These are phyloP conservation scores for Antennarius striatus DNA, from an alignment of 2,113 vertebrate genomes.

Conservation along the genomic window DNA sequence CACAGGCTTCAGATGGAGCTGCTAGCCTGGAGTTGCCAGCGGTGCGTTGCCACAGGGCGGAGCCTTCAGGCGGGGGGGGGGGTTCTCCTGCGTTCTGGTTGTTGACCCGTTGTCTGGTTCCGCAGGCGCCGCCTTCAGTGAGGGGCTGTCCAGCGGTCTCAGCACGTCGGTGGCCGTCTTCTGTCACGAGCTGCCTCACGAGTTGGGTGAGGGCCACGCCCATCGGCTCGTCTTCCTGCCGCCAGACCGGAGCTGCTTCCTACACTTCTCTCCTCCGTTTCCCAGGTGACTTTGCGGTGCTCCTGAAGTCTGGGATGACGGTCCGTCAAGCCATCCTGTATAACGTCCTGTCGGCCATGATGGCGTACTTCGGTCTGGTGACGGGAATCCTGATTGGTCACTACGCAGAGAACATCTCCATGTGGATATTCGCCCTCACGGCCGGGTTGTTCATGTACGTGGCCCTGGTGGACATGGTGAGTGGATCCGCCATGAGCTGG, in stretches of 20 bases:
- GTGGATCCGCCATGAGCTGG: constrained; percentile 40
- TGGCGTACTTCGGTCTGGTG: constrained; percentile 92
- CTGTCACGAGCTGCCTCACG: constrained; percentile 96
- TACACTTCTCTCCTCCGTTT: background rate
- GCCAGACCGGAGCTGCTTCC: too few relatives aligned
- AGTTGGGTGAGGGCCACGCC: constrained; percentile 85
- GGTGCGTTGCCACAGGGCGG: too few relatives aligned
- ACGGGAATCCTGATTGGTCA: constrained; percentile 94
- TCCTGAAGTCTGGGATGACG: constrained; percentile 96
- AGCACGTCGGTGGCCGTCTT: constrained; percentile 98
- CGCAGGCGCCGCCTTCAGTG: constrained; percentile 94
- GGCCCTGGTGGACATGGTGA: constrained; percentile 98
- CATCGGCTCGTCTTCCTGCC: background rate
- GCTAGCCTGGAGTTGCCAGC: too few relatives aligned
- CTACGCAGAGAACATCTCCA: constrained; percentile 93
- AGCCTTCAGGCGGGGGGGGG: too few relatives aligned
- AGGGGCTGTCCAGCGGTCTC: constrained; percentile 93
- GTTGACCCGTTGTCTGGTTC: background rate
- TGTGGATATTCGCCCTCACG: constrained; percentile 97
- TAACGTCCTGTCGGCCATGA: constrained; percentile 92
- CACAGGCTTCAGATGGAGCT: too few relatives aligned
- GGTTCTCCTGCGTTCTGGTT: too few relatives aligned
- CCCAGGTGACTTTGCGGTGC: constrained; percentile 94
- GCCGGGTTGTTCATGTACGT: constrained; percentile 98
- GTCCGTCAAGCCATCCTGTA: constrained; percentile 95